These are phyloP conservation scores for Calypte anna DNA, from an alignment of 2,113 vertebrate genomes.

Conservation along the genomic window DNA sequence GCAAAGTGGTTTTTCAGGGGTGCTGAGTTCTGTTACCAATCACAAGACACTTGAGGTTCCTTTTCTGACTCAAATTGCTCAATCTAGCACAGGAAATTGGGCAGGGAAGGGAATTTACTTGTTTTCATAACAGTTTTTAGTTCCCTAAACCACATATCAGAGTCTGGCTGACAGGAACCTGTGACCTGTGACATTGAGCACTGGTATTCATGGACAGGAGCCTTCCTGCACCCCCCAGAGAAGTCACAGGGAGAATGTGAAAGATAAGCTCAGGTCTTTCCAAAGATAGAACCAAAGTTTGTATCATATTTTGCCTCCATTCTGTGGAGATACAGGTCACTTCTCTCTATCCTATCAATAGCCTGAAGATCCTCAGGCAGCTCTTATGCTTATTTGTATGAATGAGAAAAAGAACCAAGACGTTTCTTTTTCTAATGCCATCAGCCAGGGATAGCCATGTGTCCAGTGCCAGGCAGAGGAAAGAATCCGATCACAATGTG, in stretches of 20 bases:
- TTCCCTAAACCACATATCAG: neutral
- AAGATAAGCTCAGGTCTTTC: neutral
- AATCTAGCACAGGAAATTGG: constrained; percentile 41
- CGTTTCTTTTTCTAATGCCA: neutral
- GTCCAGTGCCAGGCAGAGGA: neutral
- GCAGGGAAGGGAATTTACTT: constrained; percentile 10
- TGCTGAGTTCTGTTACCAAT: neutral
- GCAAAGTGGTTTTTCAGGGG: neutral
- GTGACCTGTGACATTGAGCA: neutral
- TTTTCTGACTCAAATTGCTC: constrained; percentile 22
- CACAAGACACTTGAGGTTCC: neutral
- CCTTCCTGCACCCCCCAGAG: neutral
- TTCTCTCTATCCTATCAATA: neutral
- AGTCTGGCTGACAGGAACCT: neutral
- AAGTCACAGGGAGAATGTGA: neutral
- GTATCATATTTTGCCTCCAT: neutral
- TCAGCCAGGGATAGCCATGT: neutral
- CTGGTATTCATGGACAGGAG: neutral
- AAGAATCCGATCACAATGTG: neutral
- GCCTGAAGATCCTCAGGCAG: neutral
- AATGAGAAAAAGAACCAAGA: neutral
- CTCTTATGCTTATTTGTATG: neutral
- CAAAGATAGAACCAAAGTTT: neutral
- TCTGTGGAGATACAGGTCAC: accelerated
- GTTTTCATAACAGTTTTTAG: constrained; percentile 18